phyloP scores from a whole-genome alignment of 2,888 invertebrate species.

The Arctia plantaginis region DNA sequence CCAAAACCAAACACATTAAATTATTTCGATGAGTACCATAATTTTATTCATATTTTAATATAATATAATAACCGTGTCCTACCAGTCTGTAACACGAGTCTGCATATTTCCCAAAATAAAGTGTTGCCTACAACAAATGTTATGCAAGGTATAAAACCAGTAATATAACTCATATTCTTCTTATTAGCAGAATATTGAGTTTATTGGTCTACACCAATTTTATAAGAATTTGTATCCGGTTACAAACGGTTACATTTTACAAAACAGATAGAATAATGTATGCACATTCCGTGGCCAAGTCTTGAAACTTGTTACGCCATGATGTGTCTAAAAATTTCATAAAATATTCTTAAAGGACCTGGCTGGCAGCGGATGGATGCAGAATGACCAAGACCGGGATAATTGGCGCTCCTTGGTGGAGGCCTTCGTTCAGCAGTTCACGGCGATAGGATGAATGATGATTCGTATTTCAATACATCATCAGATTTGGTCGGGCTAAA shows the following conservation, averaged over 20 bases:
- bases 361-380: neutral
- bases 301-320: neutral
- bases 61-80: neutral
- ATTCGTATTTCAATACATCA: too few relatives aligned
- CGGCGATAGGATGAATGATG: too few relatives aligned
- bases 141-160: neutral
- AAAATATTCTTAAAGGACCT: neutral
- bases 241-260: neutral
- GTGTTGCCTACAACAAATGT: neutral
- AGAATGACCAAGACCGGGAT: neutral
- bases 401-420: too few relatives aligned
- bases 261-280: neutral
- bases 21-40: slow-evolving; percentile 2
- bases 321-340: neutral
- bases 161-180: neutral
- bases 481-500: too few relatives aligned
- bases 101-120: neutral
- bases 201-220: neutral
- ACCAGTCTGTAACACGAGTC: neutral
- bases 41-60: neutral
- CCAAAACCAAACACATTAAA: neutral
- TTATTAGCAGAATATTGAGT: neutral
- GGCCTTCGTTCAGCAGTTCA: too few relatives aligned
- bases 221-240: neutral
- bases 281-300: neutral